Evolutionary conservation across 2,888 invertebrate species (phyloP), one percentile per base, ranked within the genome.

Genomic region (Anthophora plumipes): DNA sequence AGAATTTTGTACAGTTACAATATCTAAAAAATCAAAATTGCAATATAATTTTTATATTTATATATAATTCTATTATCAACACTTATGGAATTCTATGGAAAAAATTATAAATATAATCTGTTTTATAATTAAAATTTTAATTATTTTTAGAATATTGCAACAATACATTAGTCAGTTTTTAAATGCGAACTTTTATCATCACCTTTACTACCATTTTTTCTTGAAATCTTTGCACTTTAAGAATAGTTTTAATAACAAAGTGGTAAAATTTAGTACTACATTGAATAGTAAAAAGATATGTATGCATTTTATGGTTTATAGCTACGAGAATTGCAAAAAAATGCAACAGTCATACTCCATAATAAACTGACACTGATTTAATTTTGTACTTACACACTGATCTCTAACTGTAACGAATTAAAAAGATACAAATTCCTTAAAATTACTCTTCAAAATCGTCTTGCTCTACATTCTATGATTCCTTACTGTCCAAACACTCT

Each of bases 401-500:
- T 68, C 0, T 61, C 0, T 55, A 39, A 20, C 5, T 50, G 14
- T 11, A 20, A 39, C 20, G 8, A 20, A 22, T 55, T 43, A 55
- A 43, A 37, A 14, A 9, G 22, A 14, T 31, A 31, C 31, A 31
- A 14, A 22, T 20, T 7, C 1, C 41, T 31, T 37, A 43, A 17
- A 50, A 69, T 43, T 61, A 54, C 61, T 41, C 55, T 63, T 71
- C 55, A 75, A 75, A 70, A 75, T 75, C 14, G 70, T 61, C 37
- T 61, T 46, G 9, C 14, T 46, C 20, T 22, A 8, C 25, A 55
- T 61, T 61, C n/a, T 46, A 46, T 46, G 2, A 54, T 55, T 41
- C 22, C 17, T 63, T 39, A 61, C 25, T 54, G 31, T 37, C 17
- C 20, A 17, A 37, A 50, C 48, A 57, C 37, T 25, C 63, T 54